phyloP scores from a whole-genome alignment of 2,113 vertebrate species.

The Pseudorasbora parva region DNA sequence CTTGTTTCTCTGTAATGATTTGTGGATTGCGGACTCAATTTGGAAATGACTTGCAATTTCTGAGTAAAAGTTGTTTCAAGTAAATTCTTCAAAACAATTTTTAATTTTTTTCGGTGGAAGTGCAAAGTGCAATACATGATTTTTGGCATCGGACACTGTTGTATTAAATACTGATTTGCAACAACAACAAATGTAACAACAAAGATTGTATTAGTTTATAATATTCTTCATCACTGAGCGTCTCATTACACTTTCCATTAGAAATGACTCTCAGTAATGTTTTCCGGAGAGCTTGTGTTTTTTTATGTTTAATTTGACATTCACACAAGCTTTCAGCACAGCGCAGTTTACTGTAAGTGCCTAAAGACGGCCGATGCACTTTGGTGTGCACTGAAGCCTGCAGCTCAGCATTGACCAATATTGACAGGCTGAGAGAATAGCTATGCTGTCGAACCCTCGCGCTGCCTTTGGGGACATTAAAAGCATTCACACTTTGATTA shows the following conservation, averaged over 20 bases:
- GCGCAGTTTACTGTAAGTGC: slow-evolving; percentile 29
- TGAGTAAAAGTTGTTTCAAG: too few species aligned
- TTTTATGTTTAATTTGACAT: slow-evolving; percentile 8
- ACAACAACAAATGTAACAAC: slow-evolving; percentile 13
- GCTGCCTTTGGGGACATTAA: slow-evolving; percentile 34
- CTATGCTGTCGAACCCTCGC: slow-evolving; percentile 31
- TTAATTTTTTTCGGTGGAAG: too few species aligned
- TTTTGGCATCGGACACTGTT: neutral
- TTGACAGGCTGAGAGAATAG: slow-evolving; percentile 51
- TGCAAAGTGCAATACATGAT: neutral
- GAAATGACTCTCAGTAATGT: slow-evolving; percentile 7
- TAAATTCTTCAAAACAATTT: too few species aligned
- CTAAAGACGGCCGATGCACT: slow-evolving; percentile 19
- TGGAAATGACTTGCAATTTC: too few species aligned
- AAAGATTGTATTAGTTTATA: neutral
- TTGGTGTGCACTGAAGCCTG: slow-evolving; percentile 49
- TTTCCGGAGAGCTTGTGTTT: neutral
- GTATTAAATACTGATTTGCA: slow-evolving; percentile 17
- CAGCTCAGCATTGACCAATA: slow-evolving; percentile 48
- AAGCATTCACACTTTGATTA: slow-evolving; percentile 47
- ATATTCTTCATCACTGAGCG: neutral
- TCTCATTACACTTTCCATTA: slow-evolving; percentile 36
- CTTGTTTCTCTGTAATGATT: too few species aligned
- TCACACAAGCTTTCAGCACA: neutral
- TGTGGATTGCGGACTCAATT: too few species aligned